Percentiles rank a stretch among this genome's conserved stretches.
phyloP scores from a whole-genome alignment of 2,888 invertebrate species.

The Conus canariensis region DNA sequence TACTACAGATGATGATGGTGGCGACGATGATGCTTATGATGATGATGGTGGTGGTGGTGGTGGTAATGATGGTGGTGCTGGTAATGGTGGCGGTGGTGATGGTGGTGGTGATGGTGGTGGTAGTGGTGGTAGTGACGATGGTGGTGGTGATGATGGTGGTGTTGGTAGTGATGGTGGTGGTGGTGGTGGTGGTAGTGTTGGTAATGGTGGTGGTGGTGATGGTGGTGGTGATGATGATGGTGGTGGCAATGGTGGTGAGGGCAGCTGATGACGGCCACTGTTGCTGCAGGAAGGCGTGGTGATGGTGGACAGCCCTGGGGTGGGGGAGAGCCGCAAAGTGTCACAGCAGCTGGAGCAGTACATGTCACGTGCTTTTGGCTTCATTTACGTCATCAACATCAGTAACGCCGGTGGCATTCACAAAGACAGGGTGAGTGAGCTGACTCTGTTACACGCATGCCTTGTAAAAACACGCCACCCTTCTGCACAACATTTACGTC shows the following conservation, averaged over 20 bases:
- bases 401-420: constrained; percentile 68
- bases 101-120: neutral
- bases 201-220: neutral
- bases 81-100: neutral
- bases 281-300: constrained; percentile 66
- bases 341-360: constrained; percentile 62
- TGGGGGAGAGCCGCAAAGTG: constrained; percentile 64
- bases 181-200: neutral
- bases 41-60: neutral
- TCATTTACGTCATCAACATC: constrained; percentile 72
- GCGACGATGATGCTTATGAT: no score
- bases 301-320: constrained; percentile 73
- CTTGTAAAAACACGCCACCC: no score
- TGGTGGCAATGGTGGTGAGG: neutral
- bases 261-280: neutral
- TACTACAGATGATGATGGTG: neutral
- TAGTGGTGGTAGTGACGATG: neutral
- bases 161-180: neutral
- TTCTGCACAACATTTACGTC: no score
- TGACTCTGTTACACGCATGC: no score
- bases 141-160: constrained; percentile 1
- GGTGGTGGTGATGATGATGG: neutral
- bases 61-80: neutral
- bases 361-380: constrained; percentile 68
- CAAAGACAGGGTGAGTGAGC: constrained; percentile 63